These are phyloP conservation scores for Zonitis immaculata DNA, from an alignment of 2,888 invertebrate genomes.

Conservation along the genomic window DNA sequence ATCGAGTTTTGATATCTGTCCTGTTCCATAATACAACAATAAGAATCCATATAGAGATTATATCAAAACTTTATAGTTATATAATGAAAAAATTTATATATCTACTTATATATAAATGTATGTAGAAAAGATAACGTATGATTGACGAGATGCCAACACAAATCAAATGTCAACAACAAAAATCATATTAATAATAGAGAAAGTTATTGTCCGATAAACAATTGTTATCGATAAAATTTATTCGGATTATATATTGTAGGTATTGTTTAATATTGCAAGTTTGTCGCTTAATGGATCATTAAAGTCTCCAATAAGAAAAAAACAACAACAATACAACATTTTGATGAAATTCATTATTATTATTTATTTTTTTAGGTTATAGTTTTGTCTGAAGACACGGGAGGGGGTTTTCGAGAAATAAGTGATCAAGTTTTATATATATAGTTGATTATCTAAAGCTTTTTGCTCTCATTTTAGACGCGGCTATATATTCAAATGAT, in stretches of 20 bases:
- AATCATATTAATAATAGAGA: background rate
- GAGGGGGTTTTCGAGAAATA: no score
- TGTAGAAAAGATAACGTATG: background rate
- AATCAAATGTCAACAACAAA: background rate
- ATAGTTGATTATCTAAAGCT: background rate
- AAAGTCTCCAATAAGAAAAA: background rate
- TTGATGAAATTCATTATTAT: background rate
- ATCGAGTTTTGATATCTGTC: conserved; percentile 18
- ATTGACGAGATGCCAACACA: background rate
- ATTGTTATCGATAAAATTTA: background rate
- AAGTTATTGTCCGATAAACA: background rate
- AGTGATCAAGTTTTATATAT: background rate
- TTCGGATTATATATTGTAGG: background rate
- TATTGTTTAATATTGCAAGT: background rate
- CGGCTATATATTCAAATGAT: background rate
- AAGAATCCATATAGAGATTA: background rate
- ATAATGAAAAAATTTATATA: background rate
- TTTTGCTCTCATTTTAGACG: background rate
- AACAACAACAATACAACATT: background rate
- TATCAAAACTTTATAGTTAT: background rate
- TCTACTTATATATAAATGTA: background rate
- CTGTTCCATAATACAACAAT: background rate
- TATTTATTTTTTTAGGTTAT: background rate
- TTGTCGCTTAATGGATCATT: background rate
- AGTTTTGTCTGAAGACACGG: no score